Evolutionary conservation across 2,113 vertebrate species (phyloP).

Genomic region (Mobula birostris): DNA sequence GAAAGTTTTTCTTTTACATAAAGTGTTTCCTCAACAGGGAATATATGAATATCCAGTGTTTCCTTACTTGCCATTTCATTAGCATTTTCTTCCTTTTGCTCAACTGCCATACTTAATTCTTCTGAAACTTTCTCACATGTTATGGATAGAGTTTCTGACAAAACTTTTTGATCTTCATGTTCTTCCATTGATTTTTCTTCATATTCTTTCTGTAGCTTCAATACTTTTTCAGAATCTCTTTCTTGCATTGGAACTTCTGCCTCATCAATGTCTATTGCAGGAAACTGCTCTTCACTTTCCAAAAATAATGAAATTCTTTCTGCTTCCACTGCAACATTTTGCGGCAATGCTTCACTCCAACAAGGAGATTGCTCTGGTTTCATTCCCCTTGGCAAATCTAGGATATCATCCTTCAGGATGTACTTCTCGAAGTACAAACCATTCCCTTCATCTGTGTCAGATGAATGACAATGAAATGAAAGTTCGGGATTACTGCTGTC

Average conservation of each 20-base stretch:
- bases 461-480: slow-evolving; percentile 65
- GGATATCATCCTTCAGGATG: slow-evolving; percentile 77
- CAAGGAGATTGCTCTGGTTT: neutral
- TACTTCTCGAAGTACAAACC: slow-evolving; percentile 89
- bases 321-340: neutral
- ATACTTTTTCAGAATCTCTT: neutral
- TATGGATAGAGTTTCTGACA: neutral
- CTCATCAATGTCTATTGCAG: neutral
- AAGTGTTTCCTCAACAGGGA: neutral
- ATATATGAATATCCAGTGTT: neutral
- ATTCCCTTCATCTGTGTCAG: slow-evolving; percentile 70
- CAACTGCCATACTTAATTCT: neutral
- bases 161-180: neutral
- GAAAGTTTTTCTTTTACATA: neutral
- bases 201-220: neutral
- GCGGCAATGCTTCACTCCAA: too few species aligned
- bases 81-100: neutral
- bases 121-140: neutral
- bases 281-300: neutral
- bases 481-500: slow-evolving; percentile 70
- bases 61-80: neutral
- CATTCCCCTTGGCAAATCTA: slow-evolving; percentile 27
- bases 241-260: neutral
- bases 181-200: neutral
- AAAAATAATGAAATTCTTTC: neutral